A percentile compares a stretch with the other conserved stretches of the same genome.
These are phyloP conservation scores for Hymenochirus boettgeri DNA, from an alignment of 2,113 vertebrate genomes.

Conservation along the genomic window DNA sequence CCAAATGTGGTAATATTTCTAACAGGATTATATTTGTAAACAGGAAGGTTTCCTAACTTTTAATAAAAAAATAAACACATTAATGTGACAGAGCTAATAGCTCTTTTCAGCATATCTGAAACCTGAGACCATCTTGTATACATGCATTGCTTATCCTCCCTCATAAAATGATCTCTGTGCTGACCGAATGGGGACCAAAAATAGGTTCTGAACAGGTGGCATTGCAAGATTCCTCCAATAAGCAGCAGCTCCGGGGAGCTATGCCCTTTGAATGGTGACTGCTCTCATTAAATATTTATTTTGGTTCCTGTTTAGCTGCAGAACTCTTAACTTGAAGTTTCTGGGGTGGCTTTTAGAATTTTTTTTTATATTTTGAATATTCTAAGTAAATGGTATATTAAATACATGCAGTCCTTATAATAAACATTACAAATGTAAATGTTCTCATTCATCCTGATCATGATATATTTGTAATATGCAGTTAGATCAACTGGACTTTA, in stretches of 20 bases:
- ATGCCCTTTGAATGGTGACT: slow-evolving; percentile 30
- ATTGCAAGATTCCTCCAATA: slow-evolving; percentile 14
- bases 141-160: slow-evolving; percentile 5
- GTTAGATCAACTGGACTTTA: too few relatives aligned
- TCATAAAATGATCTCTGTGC: slow-evolving; percentile 23
- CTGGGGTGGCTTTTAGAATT: too few relatives aligned
- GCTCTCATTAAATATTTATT: slow-evolving; percentile 38
- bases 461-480: too few relatives aligned
- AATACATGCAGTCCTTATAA: too few relatives aligned
- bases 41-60: not conserved
- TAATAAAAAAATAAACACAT: slow-evolving; percentile 1
- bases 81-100: slow-evolving; percentile 1
- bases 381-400: too few relatives aligned
- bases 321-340: slow-evolving; percentile 16
- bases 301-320: slow-evolving; percentile 29
- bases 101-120: slow-evolving; percentile 6
- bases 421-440: too few relatives aligned
- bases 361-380: too few relatives aligned
- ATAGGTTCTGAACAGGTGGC: slow-evolving; percentile 34
- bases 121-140: slow-evolving; percentile 13
- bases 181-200: slow-evolving; percentile 33
- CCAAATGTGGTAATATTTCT: too few relatives aligned
- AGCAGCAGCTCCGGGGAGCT: slow-evolving; percentile 13
- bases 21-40: not conserved
- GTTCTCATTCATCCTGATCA: too few relatives aligned